These are phyloP conservation scores for Anguilla marmorata DNA, from an alignment of 2,797 vertebrate genomes.

Conservation along the genomic window DNA sequence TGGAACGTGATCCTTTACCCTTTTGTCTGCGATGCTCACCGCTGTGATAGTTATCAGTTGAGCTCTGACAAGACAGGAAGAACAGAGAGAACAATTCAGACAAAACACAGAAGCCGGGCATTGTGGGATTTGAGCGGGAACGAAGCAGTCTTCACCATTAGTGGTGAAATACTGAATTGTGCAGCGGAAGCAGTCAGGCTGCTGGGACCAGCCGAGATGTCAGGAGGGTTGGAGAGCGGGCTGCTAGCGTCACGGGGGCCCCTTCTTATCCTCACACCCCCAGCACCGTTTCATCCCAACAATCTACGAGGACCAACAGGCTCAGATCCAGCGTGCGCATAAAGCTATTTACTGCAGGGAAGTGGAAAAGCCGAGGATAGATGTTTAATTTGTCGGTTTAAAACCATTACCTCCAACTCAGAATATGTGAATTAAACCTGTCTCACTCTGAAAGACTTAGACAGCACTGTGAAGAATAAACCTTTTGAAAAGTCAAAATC, in stretches of 20 bases:
- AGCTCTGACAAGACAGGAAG: neutral
- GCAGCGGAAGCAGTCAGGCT: neutral
- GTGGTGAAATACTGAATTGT: neutral
- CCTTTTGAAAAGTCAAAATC: slow-evolving; percentile 82
- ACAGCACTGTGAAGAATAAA: slow-evolving; percentile 76
- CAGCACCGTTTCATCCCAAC: slow-evolving; percentile 52
- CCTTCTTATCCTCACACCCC: slow-evolving; percentile 45
- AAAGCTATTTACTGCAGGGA: slow-evolving; percentile 74
- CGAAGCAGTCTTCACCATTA: neutral
- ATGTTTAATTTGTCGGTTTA: slow-evolving; percentile 83
- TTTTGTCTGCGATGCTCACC: neutral
- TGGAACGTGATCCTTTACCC: neutral
- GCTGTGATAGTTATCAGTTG: neutral
- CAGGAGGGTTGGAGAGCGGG: neutral
- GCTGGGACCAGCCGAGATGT: slow-evolving; percentile 5
- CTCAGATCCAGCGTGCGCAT: slow-evolving; percentile 54
- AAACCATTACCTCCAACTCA: slow-evolving; percentile 82
- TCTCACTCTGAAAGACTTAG: slow-evolving; percentile 72
- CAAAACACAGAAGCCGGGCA: neutral
- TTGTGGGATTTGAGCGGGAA: neutral
- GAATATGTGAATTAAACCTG: slow-evolving; percentile 75
- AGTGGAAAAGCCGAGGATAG: slow-evolving; percentile 72
- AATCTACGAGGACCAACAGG: slow-evolving; percentile 52
- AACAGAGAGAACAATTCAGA: neutral
- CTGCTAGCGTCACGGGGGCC: slow-evolving; percentile 19